Conservation (phyloP, 2,113 vertebrate genomes). For the Notarius quadriscutis region DNA sequence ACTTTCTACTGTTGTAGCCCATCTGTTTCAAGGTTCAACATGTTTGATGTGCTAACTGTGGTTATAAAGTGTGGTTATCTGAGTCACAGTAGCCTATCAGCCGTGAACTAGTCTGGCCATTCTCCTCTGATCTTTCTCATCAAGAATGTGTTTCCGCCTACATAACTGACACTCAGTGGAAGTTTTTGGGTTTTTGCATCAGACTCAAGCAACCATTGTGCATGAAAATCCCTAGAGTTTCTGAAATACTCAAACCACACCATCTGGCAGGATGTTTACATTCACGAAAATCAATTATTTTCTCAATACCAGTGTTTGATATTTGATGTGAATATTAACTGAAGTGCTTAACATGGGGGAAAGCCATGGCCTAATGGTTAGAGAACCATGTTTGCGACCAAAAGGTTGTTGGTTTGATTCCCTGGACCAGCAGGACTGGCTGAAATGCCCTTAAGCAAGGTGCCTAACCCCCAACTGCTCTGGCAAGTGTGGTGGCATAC, state of each 20-base stretch:
- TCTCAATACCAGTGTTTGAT: too few relatives aligned
- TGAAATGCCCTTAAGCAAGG: too few relatives aligned
- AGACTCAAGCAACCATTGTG: background rate
- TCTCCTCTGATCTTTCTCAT: background rate
- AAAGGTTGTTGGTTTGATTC: too few relatives aligned
- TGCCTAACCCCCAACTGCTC: too few relatives aligned
- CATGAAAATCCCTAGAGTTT: background rate
- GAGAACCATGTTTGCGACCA: too few relatives aligned
- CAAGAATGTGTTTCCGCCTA: background rate
- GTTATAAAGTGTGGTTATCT: background rate
- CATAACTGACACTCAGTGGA: background rate
- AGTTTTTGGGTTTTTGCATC: background rate
- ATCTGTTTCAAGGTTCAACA: background rate
- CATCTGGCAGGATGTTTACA: background rate
- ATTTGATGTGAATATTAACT: background rate
- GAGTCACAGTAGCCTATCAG: background rate
- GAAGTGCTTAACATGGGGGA: background rate
- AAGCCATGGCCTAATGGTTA: too few relatives aligned
- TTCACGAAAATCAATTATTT: background rate
- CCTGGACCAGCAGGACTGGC: too few relatives aligned
- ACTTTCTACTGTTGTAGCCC: too few relatives aligned
- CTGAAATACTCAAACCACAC: background rate
- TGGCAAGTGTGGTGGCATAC: too few relatives aligned
- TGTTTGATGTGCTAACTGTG: too few relatives aligned
- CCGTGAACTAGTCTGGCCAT: background rate